Conservation (phyloP, 1,140 invertebrate genomes). For the Ceratosolen solmsi region DNA sequence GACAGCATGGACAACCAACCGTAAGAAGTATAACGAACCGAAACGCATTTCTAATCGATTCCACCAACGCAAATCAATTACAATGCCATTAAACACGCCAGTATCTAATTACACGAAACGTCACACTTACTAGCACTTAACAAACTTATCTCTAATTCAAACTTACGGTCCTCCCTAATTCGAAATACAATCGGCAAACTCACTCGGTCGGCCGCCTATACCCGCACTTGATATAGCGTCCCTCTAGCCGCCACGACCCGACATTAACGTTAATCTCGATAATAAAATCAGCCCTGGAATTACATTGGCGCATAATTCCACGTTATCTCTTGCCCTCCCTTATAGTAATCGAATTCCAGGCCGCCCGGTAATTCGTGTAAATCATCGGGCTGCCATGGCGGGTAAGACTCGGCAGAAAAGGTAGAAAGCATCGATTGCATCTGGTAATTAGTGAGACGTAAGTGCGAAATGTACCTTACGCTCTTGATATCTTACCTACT, state of each 20-base stretch:
- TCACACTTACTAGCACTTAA: constrained; percentile 11
- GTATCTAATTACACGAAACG: constrained; percentile 38
- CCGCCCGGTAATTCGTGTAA: neutral
- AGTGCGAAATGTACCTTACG: neutral
- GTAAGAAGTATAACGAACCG: neutral
- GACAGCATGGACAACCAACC: no score
- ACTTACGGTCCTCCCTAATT: constrained; percentile 38
- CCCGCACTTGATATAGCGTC: constrained; percentile 21
- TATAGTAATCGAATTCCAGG: constrained; percentile 18
- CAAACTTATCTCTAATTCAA: constrained; percentile 48
- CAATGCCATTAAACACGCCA: neutral
- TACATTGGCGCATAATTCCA: constrained; percentile 40
- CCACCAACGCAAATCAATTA: constrained; percentile 37
- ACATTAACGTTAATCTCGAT: constrained; percentile 50
- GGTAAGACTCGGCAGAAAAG: neutral
- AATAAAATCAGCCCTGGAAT: constrained; percentile 46
- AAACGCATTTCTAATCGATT: neutral
- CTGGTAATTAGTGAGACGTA: constrained; percentile 24
- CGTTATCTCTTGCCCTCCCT: constrained; percentile 22
- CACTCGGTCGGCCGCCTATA: neutral
- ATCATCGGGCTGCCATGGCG: neutral
- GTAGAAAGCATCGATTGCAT: constrained; percentile 14
- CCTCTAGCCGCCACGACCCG: neutral
- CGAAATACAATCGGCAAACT: constrained; percentile 38
- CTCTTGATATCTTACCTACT: constrained; percentile 13